Conservation (phyloP, 2,113 vertebrate genomes). For the Ascaphus truei region DNA sequence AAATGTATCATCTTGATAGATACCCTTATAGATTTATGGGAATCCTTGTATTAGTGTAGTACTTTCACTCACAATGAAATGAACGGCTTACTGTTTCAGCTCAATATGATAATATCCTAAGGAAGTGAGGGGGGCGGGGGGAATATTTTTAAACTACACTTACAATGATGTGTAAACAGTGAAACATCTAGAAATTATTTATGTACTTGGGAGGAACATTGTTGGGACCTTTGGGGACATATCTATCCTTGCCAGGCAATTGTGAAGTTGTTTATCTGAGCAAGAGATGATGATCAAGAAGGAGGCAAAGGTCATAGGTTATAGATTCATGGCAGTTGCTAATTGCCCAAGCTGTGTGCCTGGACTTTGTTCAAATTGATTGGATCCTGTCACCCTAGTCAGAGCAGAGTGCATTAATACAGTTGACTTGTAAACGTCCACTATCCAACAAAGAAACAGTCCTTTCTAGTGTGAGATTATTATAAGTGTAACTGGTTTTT, state of each 20-base stretch:
- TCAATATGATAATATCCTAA: no score
- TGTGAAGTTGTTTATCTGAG: conserved; percentile 32
- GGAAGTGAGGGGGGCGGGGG: no score
- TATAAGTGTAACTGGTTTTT: conserved; percentile 41
- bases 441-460: conserved; percentile 42
- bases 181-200: neutral
- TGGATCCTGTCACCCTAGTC: conserved; percentile 30
- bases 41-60: no score
- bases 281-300: conserved; percentile 26
- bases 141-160: no score
- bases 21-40: no score
- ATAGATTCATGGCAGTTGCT: conserved; percentile 35
- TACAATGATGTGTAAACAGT: no score
- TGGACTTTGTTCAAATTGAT: conserved; percentile 39
- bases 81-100: no score
- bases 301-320: conserved; percentile 23
- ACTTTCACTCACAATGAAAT: no score
- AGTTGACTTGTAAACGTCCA: conserved; percentile 39
- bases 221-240: neutral
- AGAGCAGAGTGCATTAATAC: conserved; percentile 34
- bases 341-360: conserved; percentile 40
- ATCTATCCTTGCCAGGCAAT: neutral
- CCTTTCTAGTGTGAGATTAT: conserved; percentile 41
- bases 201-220: neutral
- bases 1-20: no score